A percentile compares a stretch with the other conserved stretches of the same genome.
These are phyloP conservation scores for Hofmannophila pseudospretella DNA, from an alignment of 2,888 invertebrate species.

Conservation along the genomic window DNA sequence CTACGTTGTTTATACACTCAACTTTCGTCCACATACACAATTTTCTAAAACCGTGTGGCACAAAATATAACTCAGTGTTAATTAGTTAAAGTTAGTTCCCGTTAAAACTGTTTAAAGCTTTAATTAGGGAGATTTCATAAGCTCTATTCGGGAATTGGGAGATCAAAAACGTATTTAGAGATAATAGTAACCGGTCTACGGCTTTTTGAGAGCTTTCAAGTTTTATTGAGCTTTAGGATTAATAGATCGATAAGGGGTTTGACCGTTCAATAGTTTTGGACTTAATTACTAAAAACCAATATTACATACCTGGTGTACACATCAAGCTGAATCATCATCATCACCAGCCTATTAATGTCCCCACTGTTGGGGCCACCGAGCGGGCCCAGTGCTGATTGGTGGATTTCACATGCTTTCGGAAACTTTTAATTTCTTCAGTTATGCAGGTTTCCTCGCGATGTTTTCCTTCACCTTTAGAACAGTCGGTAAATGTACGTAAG, in stretches of 20 bases:
- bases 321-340: too few species aligned
- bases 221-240: slow-evolving; percentile 1
- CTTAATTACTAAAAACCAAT: too few species aligned
- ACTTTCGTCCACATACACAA: background rate
- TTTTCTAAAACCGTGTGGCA: background rate
- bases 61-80: slow-evolving; percentile 2
- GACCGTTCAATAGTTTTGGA: too few species aligned
- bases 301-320: too few species aligned
- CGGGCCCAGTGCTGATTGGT: too few species aligned
- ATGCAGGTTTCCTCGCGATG: too few species aligned
- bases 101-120: slow-evolving; percentile 3
- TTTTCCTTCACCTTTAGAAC: too few species aligned
- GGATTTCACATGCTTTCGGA: too few species aligned
- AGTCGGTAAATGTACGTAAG: too few species aligned
- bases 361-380: too few species aligned
- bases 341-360: too few species aligned
- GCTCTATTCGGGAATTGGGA: background rate
- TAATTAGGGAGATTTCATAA: slow-evolving; percentile 5
- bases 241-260: background rate
- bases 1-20: background rate
- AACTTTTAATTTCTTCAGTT: too few species aligned
- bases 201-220: slow-evolving; percentile 1
- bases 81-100: slow-evolving; percentile 2
- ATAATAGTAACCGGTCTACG: background rate
- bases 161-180: slow-evolving; percentile 1